Evolutionary conservation across 2,797 vertebrate genomes (phyloP), one percentile per base, ranked within the genome.

Genomic region (Esox masquinongy): DNA sequence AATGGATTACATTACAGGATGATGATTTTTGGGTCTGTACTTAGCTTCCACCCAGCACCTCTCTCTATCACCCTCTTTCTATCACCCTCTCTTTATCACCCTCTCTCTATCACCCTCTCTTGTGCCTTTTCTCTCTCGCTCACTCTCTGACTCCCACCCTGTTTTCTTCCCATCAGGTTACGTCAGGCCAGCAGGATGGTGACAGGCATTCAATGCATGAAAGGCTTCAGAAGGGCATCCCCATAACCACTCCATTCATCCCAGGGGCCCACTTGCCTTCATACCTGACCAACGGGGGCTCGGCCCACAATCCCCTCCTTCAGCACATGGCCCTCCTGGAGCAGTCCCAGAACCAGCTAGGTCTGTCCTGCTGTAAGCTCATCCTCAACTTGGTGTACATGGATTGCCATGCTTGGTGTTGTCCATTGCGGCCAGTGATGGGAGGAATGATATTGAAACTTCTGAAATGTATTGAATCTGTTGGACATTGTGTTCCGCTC

Each of bases 281-380:
- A 39, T 99, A 98, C 93, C 93, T 99, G 94, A 92, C 96, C 77
- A 96, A 98, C 0, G 91, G 93, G 26, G 90, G 91, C 69, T 84
- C 93, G 0, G 87, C 94, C 39, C 97, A 97, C 85, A 96, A 90
- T 92, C 94, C 97, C 56, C 96, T 98, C 1, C 94, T 98, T 76
- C 97, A 97, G 83, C 97, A 98, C 92, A 97, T 98, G 96, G 97
- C 96, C 61, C 87, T 98, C 31, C 90, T 99, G 94, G 97, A 99
- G 85, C 96, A 96, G 89, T 93, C 95, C 68, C 97, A 96, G 91
- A 94, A 93, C 0, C 90, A 96, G 69, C 90, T 98, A 91, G 96
- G 97, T 98, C 84, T 92, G 95, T 43, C 14, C 19, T 56, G 53
- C 50, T 72, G 29, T 49, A 79, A 77, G 73, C 68, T 16, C 61